A percentile compares a stretch with the other conserved stretches of the same genome.
These are phyloP conservation scores for Actinemys pallida DNA, from an alignment of 2,113 vertebrate species.

Conservation along the genomic window DNA sequence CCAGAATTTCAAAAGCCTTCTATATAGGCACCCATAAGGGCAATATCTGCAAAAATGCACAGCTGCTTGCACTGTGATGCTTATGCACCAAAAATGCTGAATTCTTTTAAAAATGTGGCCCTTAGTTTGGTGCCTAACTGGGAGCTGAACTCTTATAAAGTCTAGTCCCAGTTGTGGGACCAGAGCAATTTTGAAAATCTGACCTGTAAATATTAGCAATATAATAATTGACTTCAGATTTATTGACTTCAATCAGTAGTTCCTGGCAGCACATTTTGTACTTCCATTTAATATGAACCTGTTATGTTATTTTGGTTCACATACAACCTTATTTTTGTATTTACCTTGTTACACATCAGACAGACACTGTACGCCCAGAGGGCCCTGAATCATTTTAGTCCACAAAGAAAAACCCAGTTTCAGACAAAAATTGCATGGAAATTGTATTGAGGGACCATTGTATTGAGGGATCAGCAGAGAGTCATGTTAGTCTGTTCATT, in stretches of 20 bases:
- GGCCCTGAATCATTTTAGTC: constrained; percentile 1
- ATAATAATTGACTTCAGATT: fast-evolving
- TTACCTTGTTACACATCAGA: constrained; percentile 4
- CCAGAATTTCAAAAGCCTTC: constrained; percentile 36
- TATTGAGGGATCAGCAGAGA: not conserved
- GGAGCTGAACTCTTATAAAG: constrained; percentile 11
- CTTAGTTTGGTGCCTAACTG: not conserved
- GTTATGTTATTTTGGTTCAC: not conserved
- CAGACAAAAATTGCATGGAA: constrained; percentile 26
- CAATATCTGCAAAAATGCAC: constrained; percentile 32
- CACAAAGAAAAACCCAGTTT: not conserved
- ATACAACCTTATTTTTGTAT: constrained; percentile 39
- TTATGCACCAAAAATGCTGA: constrained; percentile 44
- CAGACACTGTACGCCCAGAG: not conserved
- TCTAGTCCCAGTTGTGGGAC: not conserved
- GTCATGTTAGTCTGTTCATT: not conserved
- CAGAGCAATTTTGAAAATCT: not conserved
- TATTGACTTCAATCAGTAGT: not conserved
- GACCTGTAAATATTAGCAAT: not conserved
- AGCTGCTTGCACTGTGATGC: constrained; percentile 40
- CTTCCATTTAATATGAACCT: not conserved
- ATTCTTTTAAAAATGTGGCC: not conserved
- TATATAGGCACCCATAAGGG: not conserved
- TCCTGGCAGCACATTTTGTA: fast-evolving
- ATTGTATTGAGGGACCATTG: not conserved